phyloP scores from a whole-genome alignment of 2,888 invertebrate species.

The Tryphoninae sp. region DNA sequence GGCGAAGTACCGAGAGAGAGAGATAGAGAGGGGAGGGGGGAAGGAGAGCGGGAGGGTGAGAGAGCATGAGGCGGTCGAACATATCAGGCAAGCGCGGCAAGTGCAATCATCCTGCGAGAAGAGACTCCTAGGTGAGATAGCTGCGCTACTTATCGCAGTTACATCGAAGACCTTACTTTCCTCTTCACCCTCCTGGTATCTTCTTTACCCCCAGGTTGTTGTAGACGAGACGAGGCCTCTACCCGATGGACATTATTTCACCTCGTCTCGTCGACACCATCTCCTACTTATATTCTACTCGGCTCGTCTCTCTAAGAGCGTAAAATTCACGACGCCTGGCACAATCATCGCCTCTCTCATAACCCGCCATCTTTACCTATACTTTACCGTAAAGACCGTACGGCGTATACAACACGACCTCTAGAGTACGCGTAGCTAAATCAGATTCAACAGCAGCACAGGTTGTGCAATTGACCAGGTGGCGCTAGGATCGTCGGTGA shows the following conservation, averaged over 20 bases:
- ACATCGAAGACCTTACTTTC: constrained; percentile 52
- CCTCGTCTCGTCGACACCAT: constrained; percentile 49
- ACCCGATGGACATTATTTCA: constrained; percentile 58
- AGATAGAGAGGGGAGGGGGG: too few relatives aligned
- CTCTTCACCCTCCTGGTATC: constrained; percentile 10
- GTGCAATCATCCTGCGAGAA: constrained; percentile 55
- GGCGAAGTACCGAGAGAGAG: constrained; percentile 32
- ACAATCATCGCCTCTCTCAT: constrained; percentile 60
- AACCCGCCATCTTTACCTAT: constrained; percentile 36
- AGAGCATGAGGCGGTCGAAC: constrained; percentile 17
- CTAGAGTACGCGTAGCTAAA: too few relatives aligned
- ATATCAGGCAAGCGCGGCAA: constrained; percentile 48
- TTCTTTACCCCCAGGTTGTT: background rate
- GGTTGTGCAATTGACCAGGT: constrained; percentile 13
- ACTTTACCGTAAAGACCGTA: constrained; percentile 14
- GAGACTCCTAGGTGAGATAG: constrained; percentile 34
- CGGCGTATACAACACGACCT: background rate
- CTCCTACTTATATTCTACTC: constrained; percentile 7
- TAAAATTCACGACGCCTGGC: constrained; percentile 60
- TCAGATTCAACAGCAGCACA: constrained; percentile 21
- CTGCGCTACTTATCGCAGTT: constrained; percentile 62
- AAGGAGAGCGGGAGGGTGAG: too few relatives aligned
- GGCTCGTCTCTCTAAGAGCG: constrained; percentile 38
- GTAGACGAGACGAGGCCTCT: constrained; percentile 12
- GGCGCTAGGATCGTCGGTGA: too few relatives aligned